Percentiles rank a stretch among this genome's conserved stretches.
Evolutionary conservation across 1,140 invertebrate species (phyloP).

Genomic region (Drosophila parvula): DNA sequence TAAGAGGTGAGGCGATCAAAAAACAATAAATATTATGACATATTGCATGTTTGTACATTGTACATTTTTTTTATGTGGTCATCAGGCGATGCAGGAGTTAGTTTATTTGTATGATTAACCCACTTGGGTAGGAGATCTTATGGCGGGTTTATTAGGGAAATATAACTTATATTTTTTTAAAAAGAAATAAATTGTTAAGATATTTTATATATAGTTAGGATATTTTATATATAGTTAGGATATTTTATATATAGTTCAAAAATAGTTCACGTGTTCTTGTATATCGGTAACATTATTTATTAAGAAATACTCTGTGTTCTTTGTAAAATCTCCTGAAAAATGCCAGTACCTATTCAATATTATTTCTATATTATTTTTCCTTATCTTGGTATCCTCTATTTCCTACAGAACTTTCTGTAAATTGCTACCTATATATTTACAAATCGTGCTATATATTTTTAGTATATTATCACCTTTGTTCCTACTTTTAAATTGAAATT

Average conservation of each 20-base stretch:
- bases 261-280: too few species aligned
- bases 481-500: slow-evolving; percentile 19
- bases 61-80: slow-evolving; percentile 49
- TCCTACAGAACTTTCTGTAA: not conserved
- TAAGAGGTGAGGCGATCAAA: slow-evolving; percentile 19
- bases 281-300: too few species aligned
- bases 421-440: too few species aligned
- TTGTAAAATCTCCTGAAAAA: not conserved
- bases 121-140: not conserved
- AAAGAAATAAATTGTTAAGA: not conserved
- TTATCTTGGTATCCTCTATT: not conserved
- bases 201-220: too few species aligned
- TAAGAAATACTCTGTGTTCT: too few species aligned
- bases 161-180: not conserved
- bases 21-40: slow-evolving; percentile 75
- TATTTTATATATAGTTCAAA: too few species aligned
- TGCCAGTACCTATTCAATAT: not conserved
- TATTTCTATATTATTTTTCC: too few species aligned
- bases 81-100: slow-evolving; percentile 1
- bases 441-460: too few species aligned
- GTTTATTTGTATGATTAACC: slow-evolving; percentile 23
- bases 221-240: too few species aligned
- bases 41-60: slow-evolving; percentile 76
- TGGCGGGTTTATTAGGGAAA: too few species aligned
- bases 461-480: not conserved